Percentiles rank a stretch among this genome's conserved stretches.
Evolutionary conservation across 2,797 vertebrate genomes (phyloP).

Genomic region (Ispidina lecontei): DNA sequence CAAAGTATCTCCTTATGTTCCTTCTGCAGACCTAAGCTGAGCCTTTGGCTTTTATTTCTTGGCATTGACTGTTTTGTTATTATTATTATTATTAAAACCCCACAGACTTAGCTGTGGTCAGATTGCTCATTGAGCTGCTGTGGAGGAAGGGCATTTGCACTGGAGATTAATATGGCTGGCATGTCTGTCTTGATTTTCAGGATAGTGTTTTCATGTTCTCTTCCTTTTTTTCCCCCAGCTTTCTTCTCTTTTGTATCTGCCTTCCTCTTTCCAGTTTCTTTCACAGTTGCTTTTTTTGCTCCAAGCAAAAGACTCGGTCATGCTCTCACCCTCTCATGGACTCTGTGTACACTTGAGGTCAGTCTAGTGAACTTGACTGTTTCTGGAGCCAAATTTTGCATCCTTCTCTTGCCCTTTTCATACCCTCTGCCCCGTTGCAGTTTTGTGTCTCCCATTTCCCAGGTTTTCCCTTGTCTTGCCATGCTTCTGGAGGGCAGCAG

Average conservation of each 20-base stretch:
- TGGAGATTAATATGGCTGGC: conserved; percentile 34
- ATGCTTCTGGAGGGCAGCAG: not conserved
- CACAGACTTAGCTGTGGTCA: not conserved
- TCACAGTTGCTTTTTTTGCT: conserved; percentile 21
- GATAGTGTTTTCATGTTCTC: conserved; percentile 42
- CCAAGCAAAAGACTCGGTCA: conserved; percentile 16
- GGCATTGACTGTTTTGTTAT: not conserved
- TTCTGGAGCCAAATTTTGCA: not conserved
- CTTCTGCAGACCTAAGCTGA: not conserved
- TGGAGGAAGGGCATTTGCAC: not conserved
- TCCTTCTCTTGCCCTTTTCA: not conserved
- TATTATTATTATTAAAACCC: not conserved
- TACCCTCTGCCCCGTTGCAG: not conserved
- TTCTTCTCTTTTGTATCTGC: conserved; percentile 49
- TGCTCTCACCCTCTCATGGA: conserved; percentile 1
- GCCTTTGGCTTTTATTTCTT: not conserved
- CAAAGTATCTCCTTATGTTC: conserved; percentile 1
- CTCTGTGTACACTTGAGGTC: not conserved
- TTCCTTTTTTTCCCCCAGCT: conserved; percentile 43
- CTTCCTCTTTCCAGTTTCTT: conserved; percentile 5
- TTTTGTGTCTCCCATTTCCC: fast-evolving
- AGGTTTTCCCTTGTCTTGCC: not conserved
- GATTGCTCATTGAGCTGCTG: not conserved
- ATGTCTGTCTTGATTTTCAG: conserved; percentile 32
- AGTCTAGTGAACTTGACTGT: not conserved